These are phyloP conservation scores for Tauraco erythrolophus DNA, from an alignment of 2,113 vertebrate species.

Conservation along the genomic window DNA sequence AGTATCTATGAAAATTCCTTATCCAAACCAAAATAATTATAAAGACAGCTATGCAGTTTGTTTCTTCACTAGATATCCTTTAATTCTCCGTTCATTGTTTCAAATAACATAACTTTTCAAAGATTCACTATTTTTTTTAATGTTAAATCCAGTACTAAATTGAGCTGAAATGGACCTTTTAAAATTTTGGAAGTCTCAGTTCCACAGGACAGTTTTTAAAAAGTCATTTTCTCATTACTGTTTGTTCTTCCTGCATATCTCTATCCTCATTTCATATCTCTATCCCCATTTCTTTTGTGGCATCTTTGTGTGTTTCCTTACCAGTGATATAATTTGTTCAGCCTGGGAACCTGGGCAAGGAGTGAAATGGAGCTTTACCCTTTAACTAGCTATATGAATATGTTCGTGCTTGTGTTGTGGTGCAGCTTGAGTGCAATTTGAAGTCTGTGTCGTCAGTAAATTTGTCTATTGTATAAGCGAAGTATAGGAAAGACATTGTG, in stretches of 20 bases:
- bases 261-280: background rate
- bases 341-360: background rate
- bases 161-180: background rate
- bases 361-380: background rate
- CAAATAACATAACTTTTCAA: background rate
- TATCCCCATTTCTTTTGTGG: background rate
- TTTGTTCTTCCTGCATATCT: background rate
- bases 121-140: too few relatives aligned
- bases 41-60: too few relatives aligned
- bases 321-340: background rate
- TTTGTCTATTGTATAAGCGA: background rate
- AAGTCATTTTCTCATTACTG: background rate
- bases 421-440: background rate
- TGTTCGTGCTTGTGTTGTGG: background rate
- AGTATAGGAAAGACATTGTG: background rate
- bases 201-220: background rate
- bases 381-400: background rate
- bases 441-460: background rate
- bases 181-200: background rate
- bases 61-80: background rate
- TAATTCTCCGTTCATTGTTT: background rate
- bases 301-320: background rate
- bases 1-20: background rate
- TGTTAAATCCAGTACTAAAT: background rate
- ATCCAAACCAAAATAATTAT: background rate